Percentiles rank a stretch among this genome's conserved stretches.
Conservation (phyloP, 1,140 invertebrate species). For the Lamellibrachia luymesi region DNA sequence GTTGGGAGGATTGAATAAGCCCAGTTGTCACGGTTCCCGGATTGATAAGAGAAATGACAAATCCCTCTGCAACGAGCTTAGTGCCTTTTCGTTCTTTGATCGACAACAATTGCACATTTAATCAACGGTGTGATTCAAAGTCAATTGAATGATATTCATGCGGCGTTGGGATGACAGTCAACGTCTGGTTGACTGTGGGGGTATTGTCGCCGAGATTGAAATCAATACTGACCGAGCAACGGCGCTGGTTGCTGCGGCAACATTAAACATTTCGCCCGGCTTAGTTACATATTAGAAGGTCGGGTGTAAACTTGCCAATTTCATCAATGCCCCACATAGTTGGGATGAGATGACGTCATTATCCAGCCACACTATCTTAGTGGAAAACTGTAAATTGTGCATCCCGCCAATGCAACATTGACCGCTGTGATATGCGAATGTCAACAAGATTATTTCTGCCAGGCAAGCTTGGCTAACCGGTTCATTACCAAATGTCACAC, state of each 20-base stretch:
- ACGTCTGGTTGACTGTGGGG: neutral
- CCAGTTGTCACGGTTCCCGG: neutral
- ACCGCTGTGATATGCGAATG: neutral
- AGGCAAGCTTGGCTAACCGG: neutral
- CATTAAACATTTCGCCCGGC: neutral
- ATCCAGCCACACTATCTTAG: neutral
- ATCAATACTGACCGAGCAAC: neutral
- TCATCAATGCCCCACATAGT: neutral
- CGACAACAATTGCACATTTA: neutral
- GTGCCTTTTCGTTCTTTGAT: neutral
- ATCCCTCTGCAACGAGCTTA: neutral
- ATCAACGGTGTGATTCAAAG: neutral
- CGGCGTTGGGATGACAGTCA: neutral
- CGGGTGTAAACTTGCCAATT: neutral
- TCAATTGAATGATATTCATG: neutral
- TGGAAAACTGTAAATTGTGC: neutral
- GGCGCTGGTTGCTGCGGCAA: neutral
- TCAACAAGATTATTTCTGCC: neutral
- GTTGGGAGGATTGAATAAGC: neutral
- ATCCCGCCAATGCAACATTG: neutral
- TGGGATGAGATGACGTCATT: neutral
- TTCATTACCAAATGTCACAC: neutral
- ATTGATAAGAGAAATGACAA: neutral
- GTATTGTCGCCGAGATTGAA: neutral
- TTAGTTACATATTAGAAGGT: neutral